Evolutionary conservation across 2,888 invertebrate genomes (phyloP), one percentile per base, ranked within the genome.

Genomic region (Leucania comma): DNA sequence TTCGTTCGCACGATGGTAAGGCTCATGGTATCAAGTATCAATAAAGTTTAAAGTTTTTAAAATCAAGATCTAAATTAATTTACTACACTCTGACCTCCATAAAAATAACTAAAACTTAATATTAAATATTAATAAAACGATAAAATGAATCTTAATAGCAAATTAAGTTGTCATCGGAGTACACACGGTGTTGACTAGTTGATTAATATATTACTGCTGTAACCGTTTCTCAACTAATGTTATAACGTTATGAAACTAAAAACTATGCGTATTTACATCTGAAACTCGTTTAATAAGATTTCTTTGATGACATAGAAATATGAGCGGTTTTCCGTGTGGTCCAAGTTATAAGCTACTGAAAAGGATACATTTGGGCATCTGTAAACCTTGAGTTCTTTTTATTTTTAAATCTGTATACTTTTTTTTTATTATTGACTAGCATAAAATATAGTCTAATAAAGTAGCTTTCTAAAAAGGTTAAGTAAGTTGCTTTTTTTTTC

Each of bases 221-320:
- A 68, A 51, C 54, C 54, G 51, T 67, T 59, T 58, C 51, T n/a
- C 57, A 68, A 76, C 48, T 64, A 70, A 75, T 68, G 56, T 75
- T 57, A 59, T 80, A 58, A 66, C 81, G 72, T 81, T 70, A 71
- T 81, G 66, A 29, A 71, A 83, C 70, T 78, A 72, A 71, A 68
- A 86, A 85, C 80, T 84, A 85, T 84, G 63, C 64, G 51, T 61
- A 83, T 86, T 82, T 72, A 75, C 81, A 86, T 86, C 68, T 74
- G 72, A 56, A 80, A 75, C 71, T 76, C 73, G 76, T 83, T 81
- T 73, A 61, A 56, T 78, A 75, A 76, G 75, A 80, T 71, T 79
- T 74, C 68, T 63, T 78, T 77, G 72, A 77, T 77, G 82, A 73
- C 80, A 79, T 50, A 70, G 80, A 84, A 78, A 84, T 82, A 83